These are phyloP conservation scores for Ailurus styani DNA, from an alignment of 2,113 vertebrate species.

Conservation along the genomic window DNA sequence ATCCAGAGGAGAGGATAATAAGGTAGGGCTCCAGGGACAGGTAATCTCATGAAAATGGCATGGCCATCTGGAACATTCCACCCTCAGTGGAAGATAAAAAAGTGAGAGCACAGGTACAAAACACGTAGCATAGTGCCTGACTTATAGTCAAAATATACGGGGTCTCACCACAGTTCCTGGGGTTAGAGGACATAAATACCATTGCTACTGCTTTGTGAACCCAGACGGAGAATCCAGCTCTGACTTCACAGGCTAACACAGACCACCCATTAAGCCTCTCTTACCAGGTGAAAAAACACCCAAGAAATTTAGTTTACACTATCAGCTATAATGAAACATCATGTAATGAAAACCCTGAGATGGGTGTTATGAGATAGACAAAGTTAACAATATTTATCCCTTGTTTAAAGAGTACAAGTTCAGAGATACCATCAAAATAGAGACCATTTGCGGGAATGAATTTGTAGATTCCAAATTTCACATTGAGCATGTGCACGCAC, in stretches of 20 bases:
- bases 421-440: neutral
- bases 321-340: neutral
- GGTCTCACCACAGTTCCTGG: neutral
- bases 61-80: neutral
- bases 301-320: neutral
- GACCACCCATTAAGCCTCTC: neutral
- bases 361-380: neutral
- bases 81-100: neutral
- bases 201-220: neutral
- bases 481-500: neutral
- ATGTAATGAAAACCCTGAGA: neutral
- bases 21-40: neutral
- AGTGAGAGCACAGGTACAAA: neutral
- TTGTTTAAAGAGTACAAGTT: neutral
- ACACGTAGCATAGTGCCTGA: neutral
- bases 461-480: neutral
- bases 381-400: neutral
- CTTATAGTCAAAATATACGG: neutral
- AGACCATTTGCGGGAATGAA: neutral
- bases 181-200: neutral
- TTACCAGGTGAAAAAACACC: neutral
- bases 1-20: neutral
- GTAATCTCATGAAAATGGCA: too few species aligned
- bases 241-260: neutral
- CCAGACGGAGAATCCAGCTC: neutral